Evolutionary conservation across 1,140 invertebrate species (phyloP).

Genomic region (Drosophila lacteicornis): DNA sequence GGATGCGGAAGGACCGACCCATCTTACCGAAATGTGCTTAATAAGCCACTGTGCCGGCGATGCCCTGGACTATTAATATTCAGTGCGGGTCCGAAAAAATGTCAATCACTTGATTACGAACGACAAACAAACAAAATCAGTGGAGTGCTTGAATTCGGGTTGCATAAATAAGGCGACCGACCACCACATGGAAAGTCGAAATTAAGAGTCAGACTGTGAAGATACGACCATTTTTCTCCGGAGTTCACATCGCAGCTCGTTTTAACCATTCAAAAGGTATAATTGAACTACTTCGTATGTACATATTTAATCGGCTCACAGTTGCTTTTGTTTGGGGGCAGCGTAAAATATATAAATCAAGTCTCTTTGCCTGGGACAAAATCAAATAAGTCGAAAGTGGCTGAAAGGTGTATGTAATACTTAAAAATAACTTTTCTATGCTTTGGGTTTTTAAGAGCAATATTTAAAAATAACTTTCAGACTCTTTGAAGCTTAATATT

Average conservation of each 20-base stretch:
- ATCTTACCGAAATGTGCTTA: conserved; percentile 18
- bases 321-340: conserved; percentile 9
- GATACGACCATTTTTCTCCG: conserved; percentile 40
- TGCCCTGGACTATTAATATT: conserved; percentile 53
- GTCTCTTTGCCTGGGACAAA: conserved; percentile 3
- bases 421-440: conserved; percentile 9
- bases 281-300: conserved; percentile 48
- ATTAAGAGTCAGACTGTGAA: conserved; percentile 49
- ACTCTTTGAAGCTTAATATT: background rate
- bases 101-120: conserved; percentile 66
- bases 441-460: background rate
- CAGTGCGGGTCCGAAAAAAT: conserved; percentile 60
- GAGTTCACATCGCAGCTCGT: conserved; percentile 38
- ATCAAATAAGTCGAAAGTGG: background rate
- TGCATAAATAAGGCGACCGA: conserved; percentile 32
- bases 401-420: conserved; percentile 6
- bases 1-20: conserved; percentile 33
- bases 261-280: conserved; percentile 51
- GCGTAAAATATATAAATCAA: conserved; percentile 28
- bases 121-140: conserved; percentile 43
- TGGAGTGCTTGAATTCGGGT: conserved; percentile 45
- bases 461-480: background rate
- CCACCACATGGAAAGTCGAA: conserved; percentile 42
- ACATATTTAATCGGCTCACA: conserved; percentile 38
- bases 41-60: conserved; percentile 21